Conservation (phyloP, 2,797 vertebrate species). For the Falco berigora region DNA sequence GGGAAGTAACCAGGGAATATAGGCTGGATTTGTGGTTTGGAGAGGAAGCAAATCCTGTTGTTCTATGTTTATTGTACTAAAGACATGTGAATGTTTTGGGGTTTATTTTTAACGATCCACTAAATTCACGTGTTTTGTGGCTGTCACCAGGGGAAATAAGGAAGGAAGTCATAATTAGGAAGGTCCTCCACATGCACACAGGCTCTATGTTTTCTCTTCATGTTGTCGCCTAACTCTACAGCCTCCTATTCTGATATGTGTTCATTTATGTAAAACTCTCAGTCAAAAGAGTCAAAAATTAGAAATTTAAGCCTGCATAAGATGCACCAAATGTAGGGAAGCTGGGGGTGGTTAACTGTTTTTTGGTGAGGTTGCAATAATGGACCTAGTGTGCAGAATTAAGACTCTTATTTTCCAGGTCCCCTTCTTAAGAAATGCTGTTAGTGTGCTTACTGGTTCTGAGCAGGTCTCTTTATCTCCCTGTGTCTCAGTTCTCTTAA, state of each 20-base stretch:
- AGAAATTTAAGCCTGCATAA: background rate
- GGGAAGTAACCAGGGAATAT: background rate
- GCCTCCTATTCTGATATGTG: rapidly evolving
- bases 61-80: background rate
- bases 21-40: background rate
- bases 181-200: background rate
- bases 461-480: background rate
- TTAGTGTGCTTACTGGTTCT: background rate
- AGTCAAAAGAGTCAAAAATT: background rate
- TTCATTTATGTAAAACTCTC: background rate
- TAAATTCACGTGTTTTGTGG: background rate
- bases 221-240: background rate
- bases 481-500: background rate
- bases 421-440: background rate
- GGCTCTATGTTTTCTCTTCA: background rate
- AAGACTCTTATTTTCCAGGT: background rate
- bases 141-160: background rate
- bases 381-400: background rate
- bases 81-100: background rate
- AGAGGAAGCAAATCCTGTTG: background rate
- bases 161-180: background rate
- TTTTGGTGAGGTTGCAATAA: background rate
- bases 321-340: background rate
- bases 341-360: background rate
- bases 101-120: background rate